A percentile compares a stretch with the other conserved stretches of the same genome.
Evolutionary conservation across 2,797 vertebrate species (phyloP).

Genomic region (Malacoctenus gilli): DNA sequence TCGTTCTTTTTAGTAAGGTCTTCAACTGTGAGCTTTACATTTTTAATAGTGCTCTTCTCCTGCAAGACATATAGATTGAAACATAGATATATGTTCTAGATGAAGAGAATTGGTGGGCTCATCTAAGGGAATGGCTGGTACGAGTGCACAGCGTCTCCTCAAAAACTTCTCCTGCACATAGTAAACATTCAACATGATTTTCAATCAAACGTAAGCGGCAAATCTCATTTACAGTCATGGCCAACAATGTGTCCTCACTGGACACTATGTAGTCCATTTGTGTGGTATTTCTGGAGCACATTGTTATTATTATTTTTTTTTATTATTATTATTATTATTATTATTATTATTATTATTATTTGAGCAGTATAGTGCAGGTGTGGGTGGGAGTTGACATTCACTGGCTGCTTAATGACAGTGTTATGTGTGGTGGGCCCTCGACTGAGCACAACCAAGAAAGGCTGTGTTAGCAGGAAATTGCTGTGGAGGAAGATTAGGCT

Average conservation of each 20-base stretch:
- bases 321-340: conserved; percentile 57
- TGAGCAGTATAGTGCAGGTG: conserved; percentile 71
- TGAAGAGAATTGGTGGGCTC: background rate
- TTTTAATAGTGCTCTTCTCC: too few relatives aligned
- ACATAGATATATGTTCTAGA: too few relatives aligned
- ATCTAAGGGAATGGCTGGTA: background rate
- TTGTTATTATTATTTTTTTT: conserved; percentile 46
- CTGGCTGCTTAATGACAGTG: conserved; percentile 78
- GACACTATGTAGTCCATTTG: conserved; percentile 51
- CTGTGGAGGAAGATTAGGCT: conserved; percentile 80
- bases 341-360: conserved; percentile 57
- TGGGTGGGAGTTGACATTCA: conserved; percentile 76
- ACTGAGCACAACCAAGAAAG: conserved; percentile 65
- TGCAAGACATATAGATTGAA: too few relatives aligned
- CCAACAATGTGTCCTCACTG: conserved; percentile 2
- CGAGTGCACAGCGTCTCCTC: conserved; percentile 7
- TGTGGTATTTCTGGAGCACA: conserved; percentile 54
- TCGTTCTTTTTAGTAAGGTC: too few relatives aligned
- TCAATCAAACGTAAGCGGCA: conserved; percentile 27
- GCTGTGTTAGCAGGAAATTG: conserved; percentile 80
- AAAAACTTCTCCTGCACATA: background rate
- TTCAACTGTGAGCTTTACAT: too few relatives aligned
- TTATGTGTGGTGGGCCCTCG: conserved; percentile 70
- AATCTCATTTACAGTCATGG: conserved; percentile 25
- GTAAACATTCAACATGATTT: background rate